phyloP scores from a whole-genome alignment of 2,888 invertebrate species.

The Clepsis dumicolana region DNA sequence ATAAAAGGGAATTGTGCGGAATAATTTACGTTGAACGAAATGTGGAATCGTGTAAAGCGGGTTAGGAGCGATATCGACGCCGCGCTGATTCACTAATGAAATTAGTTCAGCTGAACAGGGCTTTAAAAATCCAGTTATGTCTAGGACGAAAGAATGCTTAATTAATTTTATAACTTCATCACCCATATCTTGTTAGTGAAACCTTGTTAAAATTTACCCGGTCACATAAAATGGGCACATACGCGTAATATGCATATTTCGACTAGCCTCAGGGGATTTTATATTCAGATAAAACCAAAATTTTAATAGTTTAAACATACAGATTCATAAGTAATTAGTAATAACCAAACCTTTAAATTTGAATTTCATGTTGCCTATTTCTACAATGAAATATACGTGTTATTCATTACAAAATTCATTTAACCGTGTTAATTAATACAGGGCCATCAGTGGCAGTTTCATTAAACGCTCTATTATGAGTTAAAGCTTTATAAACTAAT shows the following conservation, averaged over 20 bases:
- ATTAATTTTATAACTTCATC: not conserved
- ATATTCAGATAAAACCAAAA: not conserved
- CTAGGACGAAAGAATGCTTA: not conserved
- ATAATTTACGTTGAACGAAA: constrained; percentile 6
- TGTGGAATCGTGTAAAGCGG: constrained; percentile 6
- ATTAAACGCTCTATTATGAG: constrained; percentile 57
- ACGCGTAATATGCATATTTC: not conserved
- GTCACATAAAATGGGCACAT: not conserved
- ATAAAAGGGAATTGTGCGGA: constrained; percentile 20
- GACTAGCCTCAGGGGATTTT: not conserved
- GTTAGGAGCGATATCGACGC: constrained; percentile 3
- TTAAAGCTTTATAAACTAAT: constrained; percentile 63
- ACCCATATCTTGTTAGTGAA: not conserved
- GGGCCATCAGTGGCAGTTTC: constrained; percentile 51
- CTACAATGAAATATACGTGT: not conserved
- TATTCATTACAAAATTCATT: constrained; percentile 47
- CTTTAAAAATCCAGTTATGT: not conserved
- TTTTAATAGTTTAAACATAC: not conserved
- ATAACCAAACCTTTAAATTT: constrained; percentile 4
- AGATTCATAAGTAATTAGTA: not conserved
- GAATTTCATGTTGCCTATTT: not conserved
- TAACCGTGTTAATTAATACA: constrained; percentile 54
- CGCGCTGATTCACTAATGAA: constrained; percentile 11
- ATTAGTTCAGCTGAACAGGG: constrained; percentile 7
- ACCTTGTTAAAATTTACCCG: not conserved